A percentile compares a stretch with the other conserved stretches of the same genome.
phyloP scores from a whole-genome alignment of 2,797 vertebrate genomes.

The Falco columbarius region DNA sequence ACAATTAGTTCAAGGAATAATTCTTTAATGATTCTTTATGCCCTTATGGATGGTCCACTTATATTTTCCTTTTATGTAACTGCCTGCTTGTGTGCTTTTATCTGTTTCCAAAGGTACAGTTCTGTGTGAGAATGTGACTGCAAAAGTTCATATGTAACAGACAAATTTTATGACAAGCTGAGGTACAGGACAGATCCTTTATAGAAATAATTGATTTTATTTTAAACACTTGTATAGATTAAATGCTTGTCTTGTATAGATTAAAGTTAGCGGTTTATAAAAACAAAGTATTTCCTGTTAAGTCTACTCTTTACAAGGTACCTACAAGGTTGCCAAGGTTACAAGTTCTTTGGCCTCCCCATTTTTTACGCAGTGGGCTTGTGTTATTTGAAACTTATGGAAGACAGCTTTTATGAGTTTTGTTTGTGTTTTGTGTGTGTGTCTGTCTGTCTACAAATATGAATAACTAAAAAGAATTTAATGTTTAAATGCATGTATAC shows the following conservation, averaged over 20 bases:
- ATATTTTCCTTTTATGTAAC: background rate
- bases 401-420: background rate
- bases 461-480: background rate
- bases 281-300: background rate
- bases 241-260: background rate
- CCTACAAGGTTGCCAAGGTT: background rate
- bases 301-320: background rate
- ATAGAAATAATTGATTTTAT: background rate
- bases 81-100: background rate
- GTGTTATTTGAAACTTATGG: background rate
- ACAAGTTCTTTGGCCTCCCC: background rate
- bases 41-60: background rate
- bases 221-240: background rate
- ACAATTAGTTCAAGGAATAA: background rate
- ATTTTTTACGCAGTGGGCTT: background rate
- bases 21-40: conserved; percentile 13
- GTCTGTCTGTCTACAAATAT: background rate
- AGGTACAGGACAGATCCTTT: background rate
- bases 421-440: background rate
- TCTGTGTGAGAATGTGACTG: background rate
- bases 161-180: background rate
- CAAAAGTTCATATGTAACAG: background rate
- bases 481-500: background rate
- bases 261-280: background rate
- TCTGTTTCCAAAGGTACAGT: background rate